phyloP scores from a whole-genome alignment of 2,888 invertebrate genomes.

The Harpalus rubripes region DNA sequence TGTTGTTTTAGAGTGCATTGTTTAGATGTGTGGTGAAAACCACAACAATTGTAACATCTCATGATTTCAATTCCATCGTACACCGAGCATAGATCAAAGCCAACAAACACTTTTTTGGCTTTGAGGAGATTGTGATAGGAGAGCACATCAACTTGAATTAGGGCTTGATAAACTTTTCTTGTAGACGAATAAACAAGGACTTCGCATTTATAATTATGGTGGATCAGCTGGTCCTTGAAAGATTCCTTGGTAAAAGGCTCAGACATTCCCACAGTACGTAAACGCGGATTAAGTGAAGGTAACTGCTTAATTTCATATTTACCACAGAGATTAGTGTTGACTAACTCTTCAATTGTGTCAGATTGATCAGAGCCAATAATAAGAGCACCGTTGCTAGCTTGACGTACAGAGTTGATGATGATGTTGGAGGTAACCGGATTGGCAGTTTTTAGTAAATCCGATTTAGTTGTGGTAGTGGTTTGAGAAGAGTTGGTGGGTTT shows the following conservation, averaged over 20 bases:
- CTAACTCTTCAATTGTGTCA: background rate
- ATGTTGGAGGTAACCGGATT: background rate
- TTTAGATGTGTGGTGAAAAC: conserved; percentile 1
- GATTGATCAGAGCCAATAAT: conserved; percentile 3
- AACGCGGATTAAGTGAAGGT: background rate
- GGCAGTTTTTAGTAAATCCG: background rate
- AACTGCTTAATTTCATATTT: background rate
- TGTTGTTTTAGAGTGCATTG: background rate
- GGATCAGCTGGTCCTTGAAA: background rate
- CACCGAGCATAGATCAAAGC: background rate
- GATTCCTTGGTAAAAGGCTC: background rate
- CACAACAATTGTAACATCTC: background rate
- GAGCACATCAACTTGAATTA: background rate
- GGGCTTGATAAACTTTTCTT: background rate
- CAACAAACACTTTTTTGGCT: background rate
- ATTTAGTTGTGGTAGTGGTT: background rate
- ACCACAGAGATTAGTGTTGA: background rate
- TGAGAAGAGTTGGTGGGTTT: background rate
- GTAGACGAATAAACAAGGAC: background rate
- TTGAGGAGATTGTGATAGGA: background rate
- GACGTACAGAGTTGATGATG: background rate
- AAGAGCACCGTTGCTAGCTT: background rate
- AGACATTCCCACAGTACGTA: background rate
- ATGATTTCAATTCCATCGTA: background rate
- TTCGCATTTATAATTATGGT: background rate